A percentile compares a stretch with the other conserved stretches of the same genome.
These are phyloP conservation scores for Nasua narica DNA, from an alignment of 2,797 vertebrate genomes.

Conservation along the genomic window DNA sequence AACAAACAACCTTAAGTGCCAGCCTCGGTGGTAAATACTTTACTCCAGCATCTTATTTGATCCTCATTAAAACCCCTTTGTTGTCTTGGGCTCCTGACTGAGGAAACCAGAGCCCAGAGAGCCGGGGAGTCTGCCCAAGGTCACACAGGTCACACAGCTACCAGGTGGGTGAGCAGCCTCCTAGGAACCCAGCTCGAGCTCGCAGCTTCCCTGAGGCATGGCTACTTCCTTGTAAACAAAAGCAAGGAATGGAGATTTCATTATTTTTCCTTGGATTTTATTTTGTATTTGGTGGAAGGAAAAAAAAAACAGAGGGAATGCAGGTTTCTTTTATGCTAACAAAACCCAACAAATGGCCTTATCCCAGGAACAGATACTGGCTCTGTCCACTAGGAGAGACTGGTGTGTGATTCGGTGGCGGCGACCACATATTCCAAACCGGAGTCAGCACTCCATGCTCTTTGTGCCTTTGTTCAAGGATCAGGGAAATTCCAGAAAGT, in stretches of 20 bases:
- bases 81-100: background rate
- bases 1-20: background rate
- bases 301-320: background rate
- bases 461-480: background rate
- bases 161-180: rapidly evolving
- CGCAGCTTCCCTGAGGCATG: no score
- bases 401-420: background rate
- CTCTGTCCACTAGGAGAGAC: background rate
- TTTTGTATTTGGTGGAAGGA: background rate
- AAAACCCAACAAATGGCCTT: background rate
- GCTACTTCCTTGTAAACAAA: background rate
- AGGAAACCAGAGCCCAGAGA: background rate
- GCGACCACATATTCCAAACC: background rate
- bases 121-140: background rate
- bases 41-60: background rate
- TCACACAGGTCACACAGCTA: background rate
- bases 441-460: background rate
- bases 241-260: background rate
- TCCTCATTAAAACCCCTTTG: background rate
- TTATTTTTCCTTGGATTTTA: background rate
- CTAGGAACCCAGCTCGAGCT: background rate
- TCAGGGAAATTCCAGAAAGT: background rate
- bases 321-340: background rate
- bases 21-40: background rate
- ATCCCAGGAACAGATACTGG: background rate